Base-by-base conservation (phyloP, 1,140 invertebrate species). In the Drosophila hydei region DNA sequence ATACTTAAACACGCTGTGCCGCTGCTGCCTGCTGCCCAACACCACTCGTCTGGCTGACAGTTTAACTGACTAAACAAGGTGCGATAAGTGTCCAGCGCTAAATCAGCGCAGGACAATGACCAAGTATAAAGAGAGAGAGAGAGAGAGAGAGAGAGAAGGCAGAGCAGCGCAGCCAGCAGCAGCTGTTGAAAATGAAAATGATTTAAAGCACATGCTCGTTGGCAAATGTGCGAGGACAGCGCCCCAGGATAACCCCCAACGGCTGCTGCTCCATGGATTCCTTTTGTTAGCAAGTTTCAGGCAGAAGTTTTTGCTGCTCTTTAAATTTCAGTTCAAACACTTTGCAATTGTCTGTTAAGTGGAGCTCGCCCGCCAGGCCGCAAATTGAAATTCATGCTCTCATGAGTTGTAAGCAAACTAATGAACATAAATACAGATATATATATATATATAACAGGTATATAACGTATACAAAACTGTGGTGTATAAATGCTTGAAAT, bases 181-280 rank as follows among this genome's bases (percentile, higher is more conserved):
- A 76, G 83, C 83, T 88, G 83, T 76, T 85, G 68, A 70, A 88
- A 88, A 81, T 88, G 83, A 87, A 88, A 87, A 88, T 88, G 83
- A 88, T 88, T 88, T 88, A 88, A 79, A 88, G 83, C 81, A 81
- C 71, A 87, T 77, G 73, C 8, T 38, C n/a, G 38, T 9, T 42
- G 18, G 43, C 33, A 18, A 25, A 51, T 48, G 36, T 27, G 40
- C 38, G 61, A 40, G 47, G 27, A 42, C 64, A 56, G 16, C 36
- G 43, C 47, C 72, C 62, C 52, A 33, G 40, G 18, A 43, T 18
- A 18, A n/a, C n/a, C 50, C 18, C 30, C 30, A 11, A n/a, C 38
- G 51, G 14, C 33, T 9, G 23, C n/a, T 30, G 21, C 47, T 19
- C n/a, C 23, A 33, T 9, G 11, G 11, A 9, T 45, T 42, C 19